Evolutionary conservation across 2,888 invertebrate species (phyloP).

Genomic region (Heterodera filipjevi): DNA sequence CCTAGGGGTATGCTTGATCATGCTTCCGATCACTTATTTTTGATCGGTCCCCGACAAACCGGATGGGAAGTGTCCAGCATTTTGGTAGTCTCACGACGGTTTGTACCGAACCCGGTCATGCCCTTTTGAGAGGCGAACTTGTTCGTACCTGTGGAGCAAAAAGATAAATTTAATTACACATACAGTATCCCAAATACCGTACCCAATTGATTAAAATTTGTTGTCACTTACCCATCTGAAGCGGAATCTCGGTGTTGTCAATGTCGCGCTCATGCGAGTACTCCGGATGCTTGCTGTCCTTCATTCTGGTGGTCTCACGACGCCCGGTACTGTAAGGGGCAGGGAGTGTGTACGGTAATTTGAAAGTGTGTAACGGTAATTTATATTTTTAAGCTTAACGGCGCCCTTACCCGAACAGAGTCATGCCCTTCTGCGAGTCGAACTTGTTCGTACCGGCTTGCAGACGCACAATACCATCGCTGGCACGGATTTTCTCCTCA

Average conservation of each 20-base stretch:
- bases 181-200: background rate
- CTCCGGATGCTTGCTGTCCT: slow-evolving; percentile 65
- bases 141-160: slow-evolving; percentile 37
- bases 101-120: slow-evolving; percentile 65
- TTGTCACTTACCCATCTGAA: slow-evolving; percentile 62
- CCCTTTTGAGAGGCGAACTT: slow-evolving; percentile 54
- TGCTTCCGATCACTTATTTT: background rate
- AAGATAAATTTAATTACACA: background rate
- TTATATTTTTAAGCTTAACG: no score
- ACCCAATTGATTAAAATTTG: slow-evolving; percentile 50
- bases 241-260: slow-evolving; percentile 64
- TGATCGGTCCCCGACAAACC: background rate
- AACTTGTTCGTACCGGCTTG: slow-evolving; percentile 64
- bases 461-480: slow-evolving; percentile 65
- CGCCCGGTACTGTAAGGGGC: slow-evolving; percentile 60
- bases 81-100: slow-evolving; percentile 64
- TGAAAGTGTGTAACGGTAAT: background rate
- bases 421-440: slow-evolving; percentile 66
- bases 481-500: slow-evolving; percentile 65
- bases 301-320: slow-evolving; percentile 65
- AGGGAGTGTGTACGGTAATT: background rate
- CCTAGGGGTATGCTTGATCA: no score
- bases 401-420: slow-evolving; percentile 51
- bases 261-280: slow-evolving; percentile 62
- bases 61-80: slow-evolving; percentile 65